phyloP scores from a whole-genome alignment of 2,888 invertebrate genomes.

The Tineola bisselliella region DNA sequence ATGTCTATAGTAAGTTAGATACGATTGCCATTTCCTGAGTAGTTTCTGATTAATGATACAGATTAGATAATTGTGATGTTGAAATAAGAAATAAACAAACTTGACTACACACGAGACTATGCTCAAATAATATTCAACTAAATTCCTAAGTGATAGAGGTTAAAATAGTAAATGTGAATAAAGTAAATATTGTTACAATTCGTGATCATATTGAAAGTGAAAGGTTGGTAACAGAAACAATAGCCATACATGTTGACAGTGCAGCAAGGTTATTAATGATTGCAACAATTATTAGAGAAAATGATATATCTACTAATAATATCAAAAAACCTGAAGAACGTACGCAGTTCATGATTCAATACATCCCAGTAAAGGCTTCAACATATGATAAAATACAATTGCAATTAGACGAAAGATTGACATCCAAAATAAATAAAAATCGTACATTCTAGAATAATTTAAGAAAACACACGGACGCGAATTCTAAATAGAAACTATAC shows the following conservation, averaged over 20 bases:
- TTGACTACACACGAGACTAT: background rate
- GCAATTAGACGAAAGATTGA: too few species aligned
- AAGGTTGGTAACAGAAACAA: slow-evolving; percentile 31
- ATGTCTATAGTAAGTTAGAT: background rate
- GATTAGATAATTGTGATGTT: slow-evolving; percentile 3
- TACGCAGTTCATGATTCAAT: too few species aligned
- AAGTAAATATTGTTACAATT: background rate
- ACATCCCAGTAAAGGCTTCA: too few species aligned
- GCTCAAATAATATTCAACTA: background rate
- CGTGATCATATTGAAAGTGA: slow-evolving; percentile 32
- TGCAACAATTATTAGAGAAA: background rate
- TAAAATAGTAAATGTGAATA: background rate
- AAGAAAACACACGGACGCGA: too few species aligned
- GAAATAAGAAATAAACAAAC: background rate
- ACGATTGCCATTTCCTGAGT: background rate
- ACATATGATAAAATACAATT: too few species aligned
- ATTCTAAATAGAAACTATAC: too few species aligned
- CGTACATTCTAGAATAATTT: too few species aligned
- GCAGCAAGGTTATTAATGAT: slow-evolving; percentile 11
- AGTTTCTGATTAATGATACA: background rate
- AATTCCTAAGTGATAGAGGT: background rate
- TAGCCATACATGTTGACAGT: slow-evolving; percentile 26
- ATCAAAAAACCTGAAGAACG: too few species aligned
- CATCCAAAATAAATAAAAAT: too few species aligned
- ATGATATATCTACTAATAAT: background rate